A percentile compares a stretch with the other conserved stretches of the same genome.
These are phyloP conservation scores for Opisthocomus hoazin DNA, from an alignment of 2,113 vertebrate species.

Conservation along the genomic window DNA sequence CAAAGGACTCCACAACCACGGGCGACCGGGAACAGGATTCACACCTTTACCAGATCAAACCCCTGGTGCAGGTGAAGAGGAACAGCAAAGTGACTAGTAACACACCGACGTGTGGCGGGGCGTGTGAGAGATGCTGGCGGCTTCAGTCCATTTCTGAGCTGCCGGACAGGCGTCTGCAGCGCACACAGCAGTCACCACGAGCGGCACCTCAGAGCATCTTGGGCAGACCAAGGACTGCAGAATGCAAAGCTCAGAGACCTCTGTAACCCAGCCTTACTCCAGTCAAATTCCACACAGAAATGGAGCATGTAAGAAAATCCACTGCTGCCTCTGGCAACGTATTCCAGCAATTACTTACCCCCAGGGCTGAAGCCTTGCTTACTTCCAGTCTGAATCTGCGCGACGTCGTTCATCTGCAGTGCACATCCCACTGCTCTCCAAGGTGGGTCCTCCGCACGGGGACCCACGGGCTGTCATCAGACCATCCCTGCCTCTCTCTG, in stretches of 20 bases:
- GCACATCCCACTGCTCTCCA: background rate
- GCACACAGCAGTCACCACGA: background rate
- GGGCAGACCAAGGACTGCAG: background rate
- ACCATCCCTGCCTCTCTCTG: background rate
- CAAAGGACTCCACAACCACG: background rate
- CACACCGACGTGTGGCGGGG: background rate
- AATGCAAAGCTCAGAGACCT: background rate
- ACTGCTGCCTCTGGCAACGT: background rate
- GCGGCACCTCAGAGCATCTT: background rate
- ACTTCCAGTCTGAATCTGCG: background rate
- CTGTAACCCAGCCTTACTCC: background rate
- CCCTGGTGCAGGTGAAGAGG: background rate
- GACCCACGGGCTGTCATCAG: background rate
- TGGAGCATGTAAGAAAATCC: background rate
- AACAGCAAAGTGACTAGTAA: background rate
- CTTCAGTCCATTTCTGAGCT: background rate
- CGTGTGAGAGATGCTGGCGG: background rate
- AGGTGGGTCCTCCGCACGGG: background rate
- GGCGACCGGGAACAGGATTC: background rate
- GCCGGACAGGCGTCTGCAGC: background rate
- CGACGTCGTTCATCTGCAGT: background rate
- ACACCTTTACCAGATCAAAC: background rate
- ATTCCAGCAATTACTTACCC: background rate
- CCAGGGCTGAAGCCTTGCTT: background rate
- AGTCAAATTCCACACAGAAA: background rate